Conservation (phyloP, 2,113 vertebrate species). For the Hepsetus odoe region DNA sequence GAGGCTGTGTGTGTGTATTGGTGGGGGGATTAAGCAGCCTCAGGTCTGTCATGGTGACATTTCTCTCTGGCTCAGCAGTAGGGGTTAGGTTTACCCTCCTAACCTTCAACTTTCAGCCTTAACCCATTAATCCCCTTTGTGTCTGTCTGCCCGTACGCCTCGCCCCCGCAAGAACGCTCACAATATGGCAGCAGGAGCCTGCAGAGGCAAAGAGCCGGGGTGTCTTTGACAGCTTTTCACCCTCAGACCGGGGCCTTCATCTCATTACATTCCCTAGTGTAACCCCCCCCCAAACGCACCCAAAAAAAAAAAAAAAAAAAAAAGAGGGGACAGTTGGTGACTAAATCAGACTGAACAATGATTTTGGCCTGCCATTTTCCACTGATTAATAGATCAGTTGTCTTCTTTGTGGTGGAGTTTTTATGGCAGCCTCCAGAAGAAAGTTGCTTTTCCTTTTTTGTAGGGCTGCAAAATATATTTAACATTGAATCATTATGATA, state of each 20-base stretch:
- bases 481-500: too few relatives aligned
- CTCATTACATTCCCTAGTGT: constrained; percentile 53
- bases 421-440: not conserved
- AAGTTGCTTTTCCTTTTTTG: not conserved
- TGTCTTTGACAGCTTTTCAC: constrained; percentile 58
- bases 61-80: constrained; percentile 76
- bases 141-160: constrained; percentile 52
- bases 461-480: too few relatives aligned
- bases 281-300: not conserved
- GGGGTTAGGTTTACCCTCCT: constrained; percentile 77
- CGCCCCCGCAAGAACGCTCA: constrained; percentile 44
- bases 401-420: not conserved
- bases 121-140: constrained; percentile 68
- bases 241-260: constrained; percentile 56
- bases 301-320: constrained; percentile 2
- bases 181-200: constrained; percentile 58
- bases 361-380: constrained; percentile 37
- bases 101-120: constrained; percentile 83
- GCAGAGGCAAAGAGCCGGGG: constrained; percentile 49
- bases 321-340: constrained; percentile 48
- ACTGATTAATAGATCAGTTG: constrained; percentile 47
- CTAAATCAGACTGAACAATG: constrained; percentile 50
- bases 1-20: constrained; percentile 23
- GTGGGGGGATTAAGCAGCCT: constrained; percentile 68
- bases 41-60: constrained; percentile 80